A percentile compares a stretch with the other conserved stretches of the same genome.
phyloP scores from a whole-genome alignment of 2,888 invertebrate genomes.

The Hedychridium roseum region DNA sequence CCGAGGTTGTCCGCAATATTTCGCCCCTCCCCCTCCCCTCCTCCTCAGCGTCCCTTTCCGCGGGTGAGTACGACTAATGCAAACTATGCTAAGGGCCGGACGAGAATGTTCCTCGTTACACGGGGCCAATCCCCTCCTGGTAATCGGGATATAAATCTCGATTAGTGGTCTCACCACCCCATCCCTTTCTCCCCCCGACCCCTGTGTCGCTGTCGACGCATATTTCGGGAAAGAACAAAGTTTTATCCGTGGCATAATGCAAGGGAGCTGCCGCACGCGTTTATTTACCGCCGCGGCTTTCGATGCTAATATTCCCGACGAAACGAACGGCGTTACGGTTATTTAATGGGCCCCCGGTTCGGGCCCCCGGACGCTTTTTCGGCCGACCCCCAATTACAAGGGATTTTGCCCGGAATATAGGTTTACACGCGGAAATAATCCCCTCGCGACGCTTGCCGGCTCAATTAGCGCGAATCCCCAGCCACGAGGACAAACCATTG shows the following conservation, averaged over 20 bases:
- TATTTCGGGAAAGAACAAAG: constrained; percentile 30
- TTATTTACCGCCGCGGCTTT: constrained; percentile 35
- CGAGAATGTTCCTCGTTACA: constrained; percentile 37
- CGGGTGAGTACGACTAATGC: constrained; percentile 33
- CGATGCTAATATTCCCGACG: constrained; percentile 41
- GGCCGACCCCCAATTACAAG: constrained; percentile 35
- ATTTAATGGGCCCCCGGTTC: too few relatives aligned
- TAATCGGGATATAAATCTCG: constrained; percentile 39
- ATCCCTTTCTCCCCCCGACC: too few relatives aligned
- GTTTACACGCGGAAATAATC: constrained; percentile 30
- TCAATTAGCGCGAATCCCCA: constrained; percentile 11
- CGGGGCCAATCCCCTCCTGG: constrained; percentile 15
- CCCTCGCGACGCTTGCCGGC: too few relatives aligned
- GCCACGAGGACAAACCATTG: too few relatives aligned
- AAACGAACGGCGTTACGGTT: constrained; percentile 15
- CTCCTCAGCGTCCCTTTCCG: constrained; percentile 16
- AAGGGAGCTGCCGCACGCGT: constrained; percentile 20
- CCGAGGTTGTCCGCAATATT: constrained; percentile 4
- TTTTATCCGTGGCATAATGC: constrained; percentile 33
- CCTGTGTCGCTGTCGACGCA: too few relatives aligned
- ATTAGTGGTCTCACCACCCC: constrained; percentile 20
- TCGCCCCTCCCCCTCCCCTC: constrained; percentile 4
- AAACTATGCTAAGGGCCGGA: constrained; percentile 36
- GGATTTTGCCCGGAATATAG: constrained; percentile 34
- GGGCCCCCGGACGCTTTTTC: too few relatives aligned